Conservation (phyloP, 2,797 vertebrate genomes). For the Crax fasciolata region DNA sequence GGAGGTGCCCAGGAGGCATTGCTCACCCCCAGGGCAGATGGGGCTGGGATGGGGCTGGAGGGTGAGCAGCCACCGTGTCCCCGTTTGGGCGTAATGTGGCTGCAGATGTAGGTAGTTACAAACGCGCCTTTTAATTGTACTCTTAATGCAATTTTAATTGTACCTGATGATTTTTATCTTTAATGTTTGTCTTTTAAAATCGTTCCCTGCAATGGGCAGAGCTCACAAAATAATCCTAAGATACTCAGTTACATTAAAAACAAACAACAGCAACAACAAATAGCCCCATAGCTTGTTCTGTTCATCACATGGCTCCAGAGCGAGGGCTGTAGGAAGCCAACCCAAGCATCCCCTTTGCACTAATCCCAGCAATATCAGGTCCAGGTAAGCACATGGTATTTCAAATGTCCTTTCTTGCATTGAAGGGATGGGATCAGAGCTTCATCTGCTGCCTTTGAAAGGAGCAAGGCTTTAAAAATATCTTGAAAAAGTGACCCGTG, state of each 20-base stretch:
- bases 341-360: background rate
- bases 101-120: background rate
- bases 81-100: background rate
- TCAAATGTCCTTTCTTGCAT: background rate
- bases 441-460: background rate
- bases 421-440: background rate
- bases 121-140: background rate
- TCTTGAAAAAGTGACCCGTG: background rate
- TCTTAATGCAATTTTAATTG: background rate
- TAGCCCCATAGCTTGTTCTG: background rate
- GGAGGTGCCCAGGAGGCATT: fast-evolving
- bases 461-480: background rate
- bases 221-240: background rate
- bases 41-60: background rate
- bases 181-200: fast-evolving
- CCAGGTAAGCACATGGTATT: fast-evolving
- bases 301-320: background rate
- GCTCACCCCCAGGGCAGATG: background rate
- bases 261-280: background rate
- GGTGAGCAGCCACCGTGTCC: background rate
- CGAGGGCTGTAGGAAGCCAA: background rate
- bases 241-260: background rate
- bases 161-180: background rate
- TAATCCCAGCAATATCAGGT: background rate
- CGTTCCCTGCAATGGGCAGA: background rate